Evolutionary conservation across 2,888 invertebrate species (phyloP), one percentile per base, ranked within the genome.

Genomic region (Molorchus minor): DNA sequence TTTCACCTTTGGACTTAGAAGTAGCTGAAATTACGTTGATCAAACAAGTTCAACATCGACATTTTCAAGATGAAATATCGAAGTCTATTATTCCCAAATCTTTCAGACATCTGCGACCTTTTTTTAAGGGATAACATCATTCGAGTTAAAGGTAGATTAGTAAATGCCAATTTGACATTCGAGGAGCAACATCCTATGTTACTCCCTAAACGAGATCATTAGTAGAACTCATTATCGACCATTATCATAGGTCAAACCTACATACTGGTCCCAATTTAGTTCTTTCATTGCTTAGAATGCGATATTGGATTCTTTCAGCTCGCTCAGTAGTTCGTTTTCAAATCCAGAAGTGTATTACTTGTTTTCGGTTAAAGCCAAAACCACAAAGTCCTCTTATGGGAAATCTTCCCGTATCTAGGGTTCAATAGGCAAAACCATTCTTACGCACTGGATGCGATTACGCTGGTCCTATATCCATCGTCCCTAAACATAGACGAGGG

Each of bases 361-460:
- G 53, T 43, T 53, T 52, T 52, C n/a, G 29, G 19, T 44, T 35
- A 45, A 52, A 52, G 29, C 41, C 40, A 8, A 52, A 25, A 17
- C 21, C n/a, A 8, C 17, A 40, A 40, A 19, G 21, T 36, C 54
- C 36, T 35, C 16, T 54, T 1, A 55, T 45, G 55, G 55, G 33
- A 44, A 25, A 44, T 35, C 19, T 55, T 10, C 45, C 45, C 15
- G 8, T 7, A 8, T 30, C 5, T 20, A 29, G 45, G 1, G 36
- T 45, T 7, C 33, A 35, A 3, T 1, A 21, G 8, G 4, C n/a
- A n/a, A n/a, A n/a, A n/a, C n/a, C n/a, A n/a, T n/a, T n/a, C n/a
- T n/a, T n/a, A n/a, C n/a, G n/a, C 35, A 15, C 44, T 36, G 45
- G 52, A 16, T 21, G 15, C 1, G 54, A 44, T 21, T 54, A 54